Conservation (phyloP, 2,888 invertebrate species). For the Choreutis nemorana region DNA sequence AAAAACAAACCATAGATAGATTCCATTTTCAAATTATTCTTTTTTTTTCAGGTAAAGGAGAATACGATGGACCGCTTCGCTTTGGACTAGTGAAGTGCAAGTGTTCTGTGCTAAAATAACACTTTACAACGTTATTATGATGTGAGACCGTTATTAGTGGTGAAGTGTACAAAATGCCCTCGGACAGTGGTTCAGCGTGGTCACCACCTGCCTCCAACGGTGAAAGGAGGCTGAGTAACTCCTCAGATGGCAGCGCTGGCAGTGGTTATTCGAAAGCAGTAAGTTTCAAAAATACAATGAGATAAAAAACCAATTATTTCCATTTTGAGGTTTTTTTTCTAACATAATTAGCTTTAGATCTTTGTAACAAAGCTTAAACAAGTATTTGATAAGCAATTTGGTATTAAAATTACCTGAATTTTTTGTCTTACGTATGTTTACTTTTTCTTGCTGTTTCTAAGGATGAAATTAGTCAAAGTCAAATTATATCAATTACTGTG, state of each 20-base stretch:
- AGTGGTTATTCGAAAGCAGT: conserved; percentile 61
- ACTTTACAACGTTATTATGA: conserved; percentile 27
- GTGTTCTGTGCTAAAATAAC: conserved; percentile 25
- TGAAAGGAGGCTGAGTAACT: conserved; percentile 60
- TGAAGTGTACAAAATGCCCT: conserved; percentile 49
- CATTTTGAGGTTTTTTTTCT: no score
- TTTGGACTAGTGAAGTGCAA: conserved; percentile 41
- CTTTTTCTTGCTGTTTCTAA: no score
- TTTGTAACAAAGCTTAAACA: no score
- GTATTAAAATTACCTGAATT: no score
- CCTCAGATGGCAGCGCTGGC: conserved; percentile 58
- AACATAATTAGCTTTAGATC: no score
- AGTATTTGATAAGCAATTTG: no score
- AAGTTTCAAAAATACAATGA: no score
- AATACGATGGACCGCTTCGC: conserved; percentile 35
- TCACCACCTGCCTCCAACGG: conserved; percentile 54
- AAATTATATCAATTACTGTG: no score
- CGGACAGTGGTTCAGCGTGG: conserved; percentile 58
- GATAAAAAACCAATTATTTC: no score
- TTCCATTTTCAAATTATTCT: conserved; percentile 12
- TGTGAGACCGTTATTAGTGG: conserved; percentile 43
- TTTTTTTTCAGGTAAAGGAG: conserved; percentile 39
- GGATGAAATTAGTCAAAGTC: no score
- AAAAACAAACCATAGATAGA: no score
- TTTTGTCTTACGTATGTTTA: no score